Evolutionary conservation across 1,140 invertebrate genomes (phyloP).

Genomic region (Micrasema minimum): DNA sequence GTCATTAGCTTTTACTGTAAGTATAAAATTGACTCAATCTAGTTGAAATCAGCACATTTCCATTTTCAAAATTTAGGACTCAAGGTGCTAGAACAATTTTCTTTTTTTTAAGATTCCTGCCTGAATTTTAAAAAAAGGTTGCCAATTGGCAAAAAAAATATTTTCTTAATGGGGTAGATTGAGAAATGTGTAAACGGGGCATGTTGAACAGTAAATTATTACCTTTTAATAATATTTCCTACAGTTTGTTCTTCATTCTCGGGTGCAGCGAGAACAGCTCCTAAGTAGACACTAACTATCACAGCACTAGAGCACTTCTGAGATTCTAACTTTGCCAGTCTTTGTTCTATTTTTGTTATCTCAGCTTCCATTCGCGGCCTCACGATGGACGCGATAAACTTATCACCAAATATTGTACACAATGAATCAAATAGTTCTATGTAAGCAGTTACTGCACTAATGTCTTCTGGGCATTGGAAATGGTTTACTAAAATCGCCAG

Average conservation of each 20-base stretch:
- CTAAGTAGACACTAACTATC: constrained; percentile 62
- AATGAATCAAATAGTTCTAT: constrained; percentile 44
- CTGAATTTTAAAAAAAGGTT: too few species aligned
- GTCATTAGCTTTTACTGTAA: too few species aligned
- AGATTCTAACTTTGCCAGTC: constrained; percentile 61
- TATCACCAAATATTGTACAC: constrained; percentile 55
- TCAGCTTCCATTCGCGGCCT: constrained; percentile 60
- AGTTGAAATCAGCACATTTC: too few species aligned
- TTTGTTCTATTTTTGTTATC: constrained; percentile 60
- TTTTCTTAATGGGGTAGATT: too few species aligned
- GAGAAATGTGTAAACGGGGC: too few species aligned
- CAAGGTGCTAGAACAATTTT: too few species aligned
- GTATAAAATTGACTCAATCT: too few species aligned
- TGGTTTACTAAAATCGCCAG: constrained; percentile 34
- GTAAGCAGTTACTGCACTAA: constrained; percentile 19
- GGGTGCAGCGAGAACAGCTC: constrained; percentile 56
- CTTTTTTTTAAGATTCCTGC: too few species aligned
- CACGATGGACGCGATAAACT: constrained; percentile 58
- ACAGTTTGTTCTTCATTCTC: constrained; percentile 56
- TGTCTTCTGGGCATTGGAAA: constrained; percentile 21
- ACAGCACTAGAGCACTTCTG: constrained; percentile 58
- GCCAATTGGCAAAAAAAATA: too few species aligned
- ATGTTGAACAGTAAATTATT: too few species aligned
- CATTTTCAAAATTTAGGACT: too few species aligned
- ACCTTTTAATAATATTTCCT: constrained; percentile 64